Conservation (phyloP, 2,113 vertebrate species). For the Columba janthina region DNA sequence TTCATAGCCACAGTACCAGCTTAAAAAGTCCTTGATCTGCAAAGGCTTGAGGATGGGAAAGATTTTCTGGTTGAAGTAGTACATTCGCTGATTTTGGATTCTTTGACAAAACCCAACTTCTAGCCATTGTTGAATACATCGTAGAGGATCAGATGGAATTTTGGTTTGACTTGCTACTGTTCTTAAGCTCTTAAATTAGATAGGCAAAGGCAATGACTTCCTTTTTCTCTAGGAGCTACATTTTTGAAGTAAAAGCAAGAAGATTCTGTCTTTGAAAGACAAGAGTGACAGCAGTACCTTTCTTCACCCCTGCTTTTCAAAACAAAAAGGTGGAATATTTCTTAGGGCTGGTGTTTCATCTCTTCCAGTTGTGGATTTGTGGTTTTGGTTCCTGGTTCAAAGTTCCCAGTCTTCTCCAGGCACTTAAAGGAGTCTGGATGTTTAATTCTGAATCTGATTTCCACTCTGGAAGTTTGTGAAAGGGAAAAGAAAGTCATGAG, state of each 20-base stretch:
- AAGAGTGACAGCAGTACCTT: not conserved
- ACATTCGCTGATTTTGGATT: not conserved
- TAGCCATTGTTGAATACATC: not conserved
- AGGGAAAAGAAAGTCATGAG: not conserved
- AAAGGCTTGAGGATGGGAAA: not conserved
- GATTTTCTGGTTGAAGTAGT: not conserved
- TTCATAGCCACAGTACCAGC: not conserved
- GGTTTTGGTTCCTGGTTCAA: not conserved
- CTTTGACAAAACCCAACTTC: not conserved
- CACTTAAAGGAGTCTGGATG: not conserved
- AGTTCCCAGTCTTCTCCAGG: not conserved
- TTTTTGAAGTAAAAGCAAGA: not conserved
- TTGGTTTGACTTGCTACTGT: not conserved
- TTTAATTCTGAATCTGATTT: not conserved
- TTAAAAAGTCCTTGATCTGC: not conserved
- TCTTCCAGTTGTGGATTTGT: not conserved
- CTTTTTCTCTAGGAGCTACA: not conserved
- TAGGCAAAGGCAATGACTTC: not conserved
- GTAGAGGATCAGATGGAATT: not conserved
- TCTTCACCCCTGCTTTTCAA: not conserved
- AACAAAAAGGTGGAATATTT: not conserved
- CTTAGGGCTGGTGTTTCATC: not conserved
- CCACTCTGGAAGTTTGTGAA: not conserved
- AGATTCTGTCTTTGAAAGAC: not conserved
- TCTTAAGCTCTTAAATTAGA: not conserved